These are phyloP conservation scores for Pseudomyrmex cubaensis DNA, from an alignment of 1,140 invertebrate species.

Conservation along the genomic window DNA sequence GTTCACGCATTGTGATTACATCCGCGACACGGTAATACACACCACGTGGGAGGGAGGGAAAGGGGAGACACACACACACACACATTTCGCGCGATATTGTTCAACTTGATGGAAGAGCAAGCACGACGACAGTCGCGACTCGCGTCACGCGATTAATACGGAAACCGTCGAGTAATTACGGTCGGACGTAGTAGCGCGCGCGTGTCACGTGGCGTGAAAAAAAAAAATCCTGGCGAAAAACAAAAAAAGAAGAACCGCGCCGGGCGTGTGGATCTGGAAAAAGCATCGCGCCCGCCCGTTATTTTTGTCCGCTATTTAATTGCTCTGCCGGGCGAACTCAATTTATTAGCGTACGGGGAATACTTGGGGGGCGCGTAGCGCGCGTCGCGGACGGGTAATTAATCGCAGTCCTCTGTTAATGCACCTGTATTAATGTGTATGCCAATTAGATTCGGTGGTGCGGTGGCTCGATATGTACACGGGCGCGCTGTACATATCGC, in stretches of 20 bases:
- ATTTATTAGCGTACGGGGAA: conserved; percentile 50
- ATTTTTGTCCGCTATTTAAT: conserved; percentile 48
- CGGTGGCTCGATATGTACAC: neutral
- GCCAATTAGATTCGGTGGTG: conserved; percentile 49
- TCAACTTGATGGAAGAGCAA: conserved; percentile 67
- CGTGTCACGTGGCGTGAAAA: conserved; percentile 7
- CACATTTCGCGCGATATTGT: conserved; percentile 61
- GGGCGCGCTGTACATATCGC: neutral
- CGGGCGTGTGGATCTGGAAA: conserved; percentile 9
- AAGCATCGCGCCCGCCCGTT: neutral
- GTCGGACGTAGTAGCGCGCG: conserved; percentile 44
- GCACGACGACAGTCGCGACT: conserved; percentile 36
- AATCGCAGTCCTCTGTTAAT: conserved; percentile 55
- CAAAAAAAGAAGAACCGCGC: conserved; percentile 10
- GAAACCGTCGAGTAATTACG: conserved; percentile 59
- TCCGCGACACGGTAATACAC: conserved; percentile 42
- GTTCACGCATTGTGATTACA: conserved; percentile 58
- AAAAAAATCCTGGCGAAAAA: neutral
- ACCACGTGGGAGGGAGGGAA: neutral
- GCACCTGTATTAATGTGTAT: conserved; percentile 54
- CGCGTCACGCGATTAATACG: conserved; percentile 61
- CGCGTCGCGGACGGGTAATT: conserved; percentile 50
- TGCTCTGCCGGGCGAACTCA: conserved; percentile 6
- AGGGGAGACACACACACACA: no score
- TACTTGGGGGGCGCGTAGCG: conserved; percentile 28